A percentile compares a stretch with the other conserved stretches of the same genome.
Conservation (phyloP, 1,140 invertebrate genomes). For the Triops cancriformis region DNA sequence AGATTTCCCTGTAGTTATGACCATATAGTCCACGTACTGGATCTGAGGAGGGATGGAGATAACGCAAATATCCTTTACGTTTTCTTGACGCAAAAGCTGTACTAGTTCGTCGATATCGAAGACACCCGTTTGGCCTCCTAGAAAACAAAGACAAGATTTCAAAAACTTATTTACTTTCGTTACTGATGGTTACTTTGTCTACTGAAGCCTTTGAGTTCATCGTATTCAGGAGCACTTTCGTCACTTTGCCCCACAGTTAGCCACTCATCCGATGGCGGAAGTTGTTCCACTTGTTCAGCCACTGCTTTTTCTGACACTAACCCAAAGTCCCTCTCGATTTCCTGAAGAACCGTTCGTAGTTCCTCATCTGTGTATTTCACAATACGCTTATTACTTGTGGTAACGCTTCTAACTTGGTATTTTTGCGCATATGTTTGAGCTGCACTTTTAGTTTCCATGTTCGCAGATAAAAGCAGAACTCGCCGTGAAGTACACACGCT, state of each 20-base stretch:
- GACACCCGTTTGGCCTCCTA: slow-evolving; percentile 68
- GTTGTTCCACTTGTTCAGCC: neutral
- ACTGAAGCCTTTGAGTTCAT: slow-evolving; percentile 17
- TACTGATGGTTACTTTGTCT: neutral
- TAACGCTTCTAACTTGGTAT: neutral
- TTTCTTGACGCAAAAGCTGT: slow-evolving; percentile 62
- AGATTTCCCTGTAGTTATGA: slow-evolving; percentile 60
- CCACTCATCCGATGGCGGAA: neutral
- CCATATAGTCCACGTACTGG: slow-evolving; percentile 73
- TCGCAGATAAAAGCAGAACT: too few species aligned
- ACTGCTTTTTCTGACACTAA: neutral
- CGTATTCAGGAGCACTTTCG: neutral
- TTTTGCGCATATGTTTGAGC: neutral
- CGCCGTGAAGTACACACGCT: too few species aligned
- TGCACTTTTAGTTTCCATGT: too few species aligned
- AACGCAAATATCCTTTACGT: slow-evolving; percentile 71
- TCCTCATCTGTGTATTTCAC: neutral
- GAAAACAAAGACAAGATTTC: slow-evolving; percentile 28
- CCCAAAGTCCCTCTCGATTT: neutral
- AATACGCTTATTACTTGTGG: neutral
- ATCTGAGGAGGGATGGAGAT: slow-evolving; percentile 60
- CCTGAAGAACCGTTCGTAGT: neutral
- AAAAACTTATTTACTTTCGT: slow-evolving; percentile 17
- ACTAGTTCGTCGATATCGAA: slow-evolving; percentile 81
- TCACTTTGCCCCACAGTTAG: neutral